These are phyloP conservation scores for Synergus itoensis DNA, from an alignment of 2,888 invertebrate species.

Conservation along the genomic window DNA sequence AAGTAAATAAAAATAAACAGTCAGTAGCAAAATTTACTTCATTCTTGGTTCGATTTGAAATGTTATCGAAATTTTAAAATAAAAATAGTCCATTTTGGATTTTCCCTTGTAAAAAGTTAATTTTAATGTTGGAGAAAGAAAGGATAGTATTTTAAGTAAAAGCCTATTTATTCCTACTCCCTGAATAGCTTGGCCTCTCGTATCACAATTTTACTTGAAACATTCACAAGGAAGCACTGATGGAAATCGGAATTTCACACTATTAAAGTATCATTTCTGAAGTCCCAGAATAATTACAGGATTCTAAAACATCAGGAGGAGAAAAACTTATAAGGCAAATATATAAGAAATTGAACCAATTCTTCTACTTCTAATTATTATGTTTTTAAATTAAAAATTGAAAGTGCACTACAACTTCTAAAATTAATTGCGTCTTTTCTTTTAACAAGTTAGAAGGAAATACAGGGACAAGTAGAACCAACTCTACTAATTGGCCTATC, in stretches of 20 bases:
- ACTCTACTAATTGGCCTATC: slow-evolving; percentile 6
- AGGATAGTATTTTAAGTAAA: background rate
- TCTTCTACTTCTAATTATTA: background rate
- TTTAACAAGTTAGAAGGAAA: background rate
- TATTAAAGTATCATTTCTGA: background rate
- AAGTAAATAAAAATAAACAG: background rate
- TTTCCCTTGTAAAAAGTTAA: background rate
- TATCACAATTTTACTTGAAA: slow-evolving; percentile 7
- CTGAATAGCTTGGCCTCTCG: background rate
- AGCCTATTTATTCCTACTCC: background rate
- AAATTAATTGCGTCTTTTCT: background rate
- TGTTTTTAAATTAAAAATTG: background rate
- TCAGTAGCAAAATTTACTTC: no score
- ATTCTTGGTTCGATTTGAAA: background rate
- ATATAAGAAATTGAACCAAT: background rate
- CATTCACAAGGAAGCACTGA: background rate
- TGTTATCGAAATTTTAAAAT: no score
- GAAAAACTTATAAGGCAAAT: background rate
- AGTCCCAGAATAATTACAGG: background rate
- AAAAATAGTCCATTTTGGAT: no score
- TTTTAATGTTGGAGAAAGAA: background rate
- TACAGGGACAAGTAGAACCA: background rate
- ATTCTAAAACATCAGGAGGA: background rate
- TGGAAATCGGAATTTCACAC: background rate
- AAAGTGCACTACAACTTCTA: background rate